Conservation (phyloP, 2,113 vertebrate genomes). For the Chloropsis cyanopogon region DNA sequence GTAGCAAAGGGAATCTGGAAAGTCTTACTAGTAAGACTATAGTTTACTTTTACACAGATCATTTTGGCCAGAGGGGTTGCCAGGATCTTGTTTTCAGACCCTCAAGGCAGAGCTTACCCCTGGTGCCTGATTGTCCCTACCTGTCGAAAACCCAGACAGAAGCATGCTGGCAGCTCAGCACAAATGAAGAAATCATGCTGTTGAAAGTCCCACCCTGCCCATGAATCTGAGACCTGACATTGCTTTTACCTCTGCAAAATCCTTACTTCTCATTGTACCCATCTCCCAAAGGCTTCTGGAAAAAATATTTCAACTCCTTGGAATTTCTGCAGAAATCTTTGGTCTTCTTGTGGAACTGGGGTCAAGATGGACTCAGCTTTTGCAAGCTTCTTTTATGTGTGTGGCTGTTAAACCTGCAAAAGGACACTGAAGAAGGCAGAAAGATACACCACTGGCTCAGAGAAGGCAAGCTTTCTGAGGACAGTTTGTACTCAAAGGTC, state of each 20-base stretch:
- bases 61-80: background rate
- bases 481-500: background rate
- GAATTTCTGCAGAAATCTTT: background rate
- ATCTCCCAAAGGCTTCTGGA: background rate
- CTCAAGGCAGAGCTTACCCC: background rate
- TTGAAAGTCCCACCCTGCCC: background rate
- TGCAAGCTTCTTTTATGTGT: background rate
- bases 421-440: background rate
- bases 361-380: background rate
- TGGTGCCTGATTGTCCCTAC: background rate
- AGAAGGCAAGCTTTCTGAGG: background rate
- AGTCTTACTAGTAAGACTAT: constrained; percentile 36
- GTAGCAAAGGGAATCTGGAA: constrained; percentile 23
- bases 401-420: background rate
- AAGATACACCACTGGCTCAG: background rate
- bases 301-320: background rate
- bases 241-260: background rate
- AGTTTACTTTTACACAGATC: background rate
- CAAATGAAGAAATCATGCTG: background rate
- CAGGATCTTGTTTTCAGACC: background rate
- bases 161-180: background rate
- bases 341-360: background rate
- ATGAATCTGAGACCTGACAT: background rate
- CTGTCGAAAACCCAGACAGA: background rate
- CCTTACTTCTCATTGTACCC: background rate